Percentiles rank a stretch among this genome's conserved stretches.
phyloP scores from a whole-genome alignment of 2,797 vertebrate genomes.

The Acipenser transmontanus region DNA sequence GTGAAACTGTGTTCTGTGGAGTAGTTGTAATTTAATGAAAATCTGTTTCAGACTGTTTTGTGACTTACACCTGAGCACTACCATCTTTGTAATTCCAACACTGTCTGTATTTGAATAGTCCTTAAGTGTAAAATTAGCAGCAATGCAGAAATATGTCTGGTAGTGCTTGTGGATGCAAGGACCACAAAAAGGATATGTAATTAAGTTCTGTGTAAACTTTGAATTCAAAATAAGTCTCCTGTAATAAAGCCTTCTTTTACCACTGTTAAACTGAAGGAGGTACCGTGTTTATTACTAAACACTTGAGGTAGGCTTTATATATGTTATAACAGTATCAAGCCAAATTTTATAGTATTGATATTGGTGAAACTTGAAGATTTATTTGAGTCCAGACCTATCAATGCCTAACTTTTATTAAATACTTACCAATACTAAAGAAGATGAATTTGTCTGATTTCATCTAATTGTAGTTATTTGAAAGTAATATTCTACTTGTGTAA shows the following conservation, averaged over 20 bases:
- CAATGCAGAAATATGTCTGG: constrained; percentile 22
- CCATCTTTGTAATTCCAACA: constrained; percentile 27
- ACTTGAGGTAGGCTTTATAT: constrained; percentile 4
- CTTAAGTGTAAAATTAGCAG: constrained; percentile 25
- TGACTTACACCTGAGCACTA: constrained; percentile 21
- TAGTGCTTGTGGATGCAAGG: constrained; percentile 14
- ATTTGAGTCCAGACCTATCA: background rate
- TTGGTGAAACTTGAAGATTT: too few relatives aligned
- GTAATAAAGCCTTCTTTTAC: background rate
- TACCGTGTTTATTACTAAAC: constrained; percentile 8
- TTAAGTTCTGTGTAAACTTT: constrained; percentile 20
- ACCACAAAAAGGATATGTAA: constrained; percentile 11
- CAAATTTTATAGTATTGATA: too few relatives aligned
- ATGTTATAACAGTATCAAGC: background rate
- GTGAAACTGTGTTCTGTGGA: constrained; percentile 81
- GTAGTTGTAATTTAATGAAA: constrained; percentile 88
- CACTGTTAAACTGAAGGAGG: background rate
- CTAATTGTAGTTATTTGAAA: constrained; percentile 61
- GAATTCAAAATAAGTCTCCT: constrained; percentile 5
- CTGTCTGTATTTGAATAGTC: constrained; percentile 22
- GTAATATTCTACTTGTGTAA: constrained; percentile 62
- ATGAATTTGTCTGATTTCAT: constrained; percentile 37
- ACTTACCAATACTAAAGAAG: constrained; percentile 49
- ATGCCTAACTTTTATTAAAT: constrained; percentile 51
- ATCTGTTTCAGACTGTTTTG: constrained; percentile 39